Base-by-base conservation (phyloP, 1,140 invertebrate genomes). In the Philopotamus ludificatus region DNA sequence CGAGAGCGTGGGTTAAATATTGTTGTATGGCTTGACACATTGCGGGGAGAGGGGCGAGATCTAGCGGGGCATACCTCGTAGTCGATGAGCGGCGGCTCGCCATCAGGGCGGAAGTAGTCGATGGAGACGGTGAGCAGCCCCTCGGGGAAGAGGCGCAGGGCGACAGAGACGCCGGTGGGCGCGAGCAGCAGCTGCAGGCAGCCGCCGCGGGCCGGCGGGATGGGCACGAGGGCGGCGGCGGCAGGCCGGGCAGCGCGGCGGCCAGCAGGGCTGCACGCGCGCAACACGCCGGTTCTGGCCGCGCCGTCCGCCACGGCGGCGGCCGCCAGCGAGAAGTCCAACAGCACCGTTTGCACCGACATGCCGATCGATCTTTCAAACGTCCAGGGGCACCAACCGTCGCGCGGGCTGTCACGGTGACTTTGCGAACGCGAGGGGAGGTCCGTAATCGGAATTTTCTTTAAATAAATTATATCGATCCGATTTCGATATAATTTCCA, bases 41-140 rank as follows among this genome's bases (percentile, higher is more conserved):
- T n/a, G n/a, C n/a, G n/a, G n/a, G n/a, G 20, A 44, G 42, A 3
- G 20, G 12, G 20, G 42, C 23, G 28, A 61, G 42, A 65, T 74
- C 80, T 86, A 92, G 89, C 85, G n/a, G n/a, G 41, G 65, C 74
- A 80, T 86, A 93, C 90, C 85, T 92, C 89, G 75, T 87, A 87
- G 67, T 79, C 83, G 64, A 92, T 80, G 51, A 89, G 72, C 25
- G 87, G 85, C 66, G 88, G 85, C 71, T 90, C 87, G 61, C 83
- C 83, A 44, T 90, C 88, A 34, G 82, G 82, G 73, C 89, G 86
- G 73, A 86, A 92, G 81, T 90, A 92, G 75, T 92, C 90, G 74
- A 92, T 85, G 74, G 91, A 92, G 69, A 92, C 75, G 21, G 90
- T 91, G 44, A 92, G 79, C 39, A 91, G 76, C 34, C 90, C 89